Evolutionary conservation across 2,113 vertebrate genomes (phyloP).

Genomic region (Festucalex cinctus): DNA sequence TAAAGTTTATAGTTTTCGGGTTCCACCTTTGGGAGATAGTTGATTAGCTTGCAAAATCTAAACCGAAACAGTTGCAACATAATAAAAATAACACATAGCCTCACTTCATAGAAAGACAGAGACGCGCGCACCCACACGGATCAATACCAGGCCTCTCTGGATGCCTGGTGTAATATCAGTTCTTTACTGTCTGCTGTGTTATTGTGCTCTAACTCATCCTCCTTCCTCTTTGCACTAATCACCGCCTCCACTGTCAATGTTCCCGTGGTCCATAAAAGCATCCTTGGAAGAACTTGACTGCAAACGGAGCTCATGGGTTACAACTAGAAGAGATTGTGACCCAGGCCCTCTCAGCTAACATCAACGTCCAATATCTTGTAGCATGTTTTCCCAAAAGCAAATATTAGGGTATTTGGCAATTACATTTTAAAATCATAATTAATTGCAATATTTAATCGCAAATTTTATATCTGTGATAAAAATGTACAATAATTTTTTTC

Average conservation of each 20-base stretch:
- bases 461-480: too few species aligned
- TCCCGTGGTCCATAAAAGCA: not conserved
- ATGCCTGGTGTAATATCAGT: constrained; percentile 70
- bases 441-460: too few species aligned
- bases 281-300: constrained; percentile 1
- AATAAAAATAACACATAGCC: constrained; percentile 52
- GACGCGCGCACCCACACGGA: constrained; percentile 41
- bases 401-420: too few species aligned
- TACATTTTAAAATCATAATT: too few species aligned
- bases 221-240: constrained; percentile 35
- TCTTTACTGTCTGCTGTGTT: constrained; percentile 71
- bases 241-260: constrained; percentile 24
- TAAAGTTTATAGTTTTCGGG: constrained; percentile 25
- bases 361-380: not conserved
- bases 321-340: not conserved
- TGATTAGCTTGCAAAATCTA: constrained; percentile 66
- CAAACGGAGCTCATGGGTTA: not conserved
- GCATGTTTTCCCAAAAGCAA: not conserved
- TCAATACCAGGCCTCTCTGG: constrained; percentile 72
- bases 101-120: constrained; percentile 11
- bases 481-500: too few species aligned
- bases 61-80: constrained; percentile 31
- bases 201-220: constrained; percentile 78
- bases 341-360: not conserved
- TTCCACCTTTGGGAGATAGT: constrained; percentile 34